Percentiles rank a stretch among this genome's conserved stretches.
Evolutionary conservation across 1,140 invertebrate species (phyloP).

Genomic region (Drosophila sturtevanti): DNA sequence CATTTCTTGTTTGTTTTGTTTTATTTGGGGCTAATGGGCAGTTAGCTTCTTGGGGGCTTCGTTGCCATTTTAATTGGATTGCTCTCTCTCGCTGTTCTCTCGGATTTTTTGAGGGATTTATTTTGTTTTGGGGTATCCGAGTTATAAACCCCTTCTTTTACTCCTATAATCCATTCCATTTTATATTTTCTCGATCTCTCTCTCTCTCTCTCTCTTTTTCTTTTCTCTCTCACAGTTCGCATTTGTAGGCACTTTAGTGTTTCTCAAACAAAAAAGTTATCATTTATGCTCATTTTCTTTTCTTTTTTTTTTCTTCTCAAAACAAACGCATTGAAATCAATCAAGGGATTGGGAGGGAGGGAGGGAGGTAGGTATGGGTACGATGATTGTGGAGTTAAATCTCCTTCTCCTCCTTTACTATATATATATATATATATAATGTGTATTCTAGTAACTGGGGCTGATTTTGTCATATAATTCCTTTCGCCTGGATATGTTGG

Average conservation of each 20-base stretch:
- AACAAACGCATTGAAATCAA: constrained; percentile 21
- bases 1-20: not conserved
- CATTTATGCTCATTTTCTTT: too few species aligned
- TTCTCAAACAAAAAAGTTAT: constrained; percentile 70
- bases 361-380: too few species aligned
- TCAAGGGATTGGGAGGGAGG: too few species aligned
- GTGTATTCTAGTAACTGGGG: constrained; percentile 53
- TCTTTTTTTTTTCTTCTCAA: not conserved
- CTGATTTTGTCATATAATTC: constrained; percentile 24
- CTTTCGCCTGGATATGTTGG: constrained; percentile 8
- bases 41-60: constrained; percentile 63
- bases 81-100: constrained; percentile 19
- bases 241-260: constrained; percentile 72
- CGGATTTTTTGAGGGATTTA: not conserved
- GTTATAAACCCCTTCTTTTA: not conserved
- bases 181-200: not conserved
- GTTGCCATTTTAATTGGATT: constrained; percentile 49
- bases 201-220: not conserved
- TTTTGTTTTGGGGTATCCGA: not conserved
- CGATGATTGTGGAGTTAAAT: not conserved
- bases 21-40: constrained; percentile 22
- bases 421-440: constrained; percentile 31
- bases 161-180: constrained; percentile 11
- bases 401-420: not conserved
- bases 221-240: constrained; percentile 37